Percentiles rank a stretch among this genome's conserved stretches.
Evolutionary conservation across 2,113 vertebrate species (phyloP).

Genomic region (Cariama cristata): DNA sequence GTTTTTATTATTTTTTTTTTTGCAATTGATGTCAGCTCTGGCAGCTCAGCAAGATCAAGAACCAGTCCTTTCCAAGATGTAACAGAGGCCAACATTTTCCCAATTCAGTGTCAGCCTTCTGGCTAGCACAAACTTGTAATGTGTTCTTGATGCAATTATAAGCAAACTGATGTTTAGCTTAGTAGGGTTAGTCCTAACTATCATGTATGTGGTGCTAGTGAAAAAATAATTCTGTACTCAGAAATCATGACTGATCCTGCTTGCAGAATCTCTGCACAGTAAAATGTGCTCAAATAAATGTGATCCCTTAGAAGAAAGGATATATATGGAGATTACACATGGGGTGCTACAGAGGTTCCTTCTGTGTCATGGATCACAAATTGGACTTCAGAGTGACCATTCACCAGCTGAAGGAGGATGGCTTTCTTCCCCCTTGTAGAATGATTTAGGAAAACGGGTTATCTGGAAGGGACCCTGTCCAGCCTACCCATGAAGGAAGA

Average conservation of each 20-base stretch:
- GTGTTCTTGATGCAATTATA: not conserved
- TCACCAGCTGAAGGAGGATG: not conserved
- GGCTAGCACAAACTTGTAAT: not conserved
- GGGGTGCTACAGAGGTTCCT: not conserved
- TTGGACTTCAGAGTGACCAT: not conserved
- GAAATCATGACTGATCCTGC: not conserved
- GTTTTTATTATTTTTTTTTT: not conserved
- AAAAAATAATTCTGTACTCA: not conserved
- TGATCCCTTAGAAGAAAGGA: not conserved
- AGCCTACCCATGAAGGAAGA: not conserved
- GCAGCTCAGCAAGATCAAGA: not conserved
- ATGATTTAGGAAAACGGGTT: not conserved
- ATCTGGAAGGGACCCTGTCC: not conserved
- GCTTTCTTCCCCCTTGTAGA: not conserved
- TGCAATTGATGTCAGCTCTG: not conserved
- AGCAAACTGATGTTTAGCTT: not conserved
- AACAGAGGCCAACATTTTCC: not conserved
- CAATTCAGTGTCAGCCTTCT: not conserved
- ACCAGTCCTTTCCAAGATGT: not conserved
- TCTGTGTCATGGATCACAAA: not conserved
- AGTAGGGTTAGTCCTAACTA: not conserved
- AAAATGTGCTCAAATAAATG: not conserved
- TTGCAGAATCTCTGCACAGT: not conserved
- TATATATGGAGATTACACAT: not conserved
- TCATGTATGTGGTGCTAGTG: not conserved